phyloP scores from a whole-genome alignment of 2,797 vertebrate species.

The Hephaestus fuliginosus region DNA sequence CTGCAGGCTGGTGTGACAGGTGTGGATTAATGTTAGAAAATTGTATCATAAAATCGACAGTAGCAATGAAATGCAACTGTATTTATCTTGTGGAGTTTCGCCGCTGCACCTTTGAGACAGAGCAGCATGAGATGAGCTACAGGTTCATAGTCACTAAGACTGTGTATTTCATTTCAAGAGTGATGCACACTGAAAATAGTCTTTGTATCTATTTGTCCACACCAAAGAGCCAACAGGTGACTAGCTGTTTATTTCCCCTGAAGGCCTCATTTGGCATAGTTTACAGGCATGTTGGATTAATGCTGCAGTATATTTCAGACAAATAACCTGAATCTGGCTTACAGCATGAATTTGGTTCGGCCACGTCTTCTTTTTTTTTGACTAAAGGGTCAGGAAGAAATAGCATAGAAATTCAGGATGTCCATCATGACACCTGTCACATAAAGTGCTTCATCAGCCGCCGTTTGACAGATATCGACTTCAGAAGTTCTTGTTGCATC shows the following conservation, averaged over 20 bases:
- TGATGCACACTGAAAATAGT: neutral
- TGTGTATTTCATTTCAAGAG: slow-evolving; percentile 30
- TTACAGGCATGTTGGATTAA: neutral
- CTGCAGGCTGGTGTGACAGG: slow-evolving; percentile 30
- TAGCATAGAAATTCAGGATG: slow-evolving; percentile 21
- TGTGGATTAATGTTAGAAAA: slow-evolving; percentile 50
- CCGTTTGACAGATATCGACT: slow-evolving; percentile 33
- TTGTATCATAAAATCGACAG: slow-evolving; percentile 27
- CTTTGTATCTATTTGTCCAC: slow-evolving; percentile 12
- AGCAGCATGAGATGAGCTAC: slow-evolving; percentile 12
- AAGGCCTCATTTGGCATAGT: neutral
- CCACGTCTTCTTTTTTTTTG: slow-evolving; percentile 10
- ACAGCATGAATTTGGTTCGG: neutral
- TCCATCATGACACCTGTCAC: slow-evolving; percentile 20
- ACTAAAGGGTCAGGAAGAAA: slow-evolving; percentile 2
- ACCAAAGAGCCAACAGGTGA: slow-evolving; percentile 1
- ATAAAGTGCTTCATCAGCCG: slow-evolving; percentile 5
- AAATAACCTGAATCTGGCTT: slow-evolving; percentile 26
- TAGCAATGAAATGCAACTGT: slow-evolving; percentile 34
- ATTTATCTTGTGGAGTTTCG: slow-evolving; percentile 52
- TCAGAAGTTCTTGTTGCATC: neutral
- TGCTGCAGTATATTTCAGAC: neutral
- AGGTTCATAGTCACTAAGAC: slow-evolving; percentile 5
- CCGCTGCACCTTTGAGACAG: slow-evolving; percentile 7
- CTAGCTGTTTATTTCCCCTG: neutral